A percentile compares a stretch with the other conserved stretches of the same genome.
phyloP scores from a whole-genome alignment of 2,113 vertebrate species.

The Drymodes brunneopygia region DNA sequence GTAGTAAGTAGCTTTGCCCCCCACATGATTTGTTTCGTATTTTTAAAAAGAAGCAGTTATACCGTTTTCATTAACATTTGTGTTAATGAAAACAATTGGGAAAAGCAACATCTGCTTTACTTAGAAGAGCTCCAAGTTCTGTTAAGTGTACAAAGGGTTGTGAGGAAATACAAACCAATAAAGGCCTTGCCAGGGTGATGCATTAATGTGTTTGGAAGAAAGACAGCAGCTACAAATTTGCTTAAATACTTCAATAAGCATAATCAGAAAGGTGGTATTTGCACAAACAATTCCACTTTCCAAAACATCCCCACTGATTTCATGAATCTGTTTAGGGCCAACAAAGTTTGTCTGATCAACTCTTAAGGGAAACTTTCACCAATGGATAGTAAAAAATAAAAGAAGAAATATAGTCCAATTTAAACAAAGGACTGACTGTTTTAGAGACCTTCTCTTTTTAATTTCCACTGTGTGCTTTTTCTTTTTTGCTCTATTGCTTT shows the following conservation, averaged over 20 bases:
- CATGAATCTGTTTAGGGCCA: not conserved
- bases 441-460: not conserved
- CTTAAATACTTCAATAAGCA: not conserved
- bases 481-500: not conserved
- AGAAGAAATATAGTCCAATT: not conserved
- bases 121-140: not conserved
- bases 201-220: not conserved
- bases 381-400: not conserved
- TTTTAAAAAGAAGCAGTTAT: not conserved
- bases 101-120: not conserved
- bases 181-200: not conserved
- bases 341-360: not conserved
- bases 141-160: not conserved
- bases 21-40: not conserved
- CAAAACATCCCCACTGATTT: not conserved
- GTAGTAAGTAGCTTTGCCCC: not conserved
- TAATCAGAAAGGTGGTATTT: not conserved
- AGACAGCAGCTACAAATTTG: not conserved
- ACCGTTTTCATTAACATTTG: not conserved
- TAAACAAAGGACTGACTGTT: not conserved
- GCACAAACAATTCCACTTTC: not conserved
- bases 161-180: not conserved
- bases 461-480: not conserved
- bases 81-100: not conserved
- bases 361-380: not conserved